Conservation (phyloP, 2,113 vertebrate species). For the Gnathonemus longibarbis region DNA sequence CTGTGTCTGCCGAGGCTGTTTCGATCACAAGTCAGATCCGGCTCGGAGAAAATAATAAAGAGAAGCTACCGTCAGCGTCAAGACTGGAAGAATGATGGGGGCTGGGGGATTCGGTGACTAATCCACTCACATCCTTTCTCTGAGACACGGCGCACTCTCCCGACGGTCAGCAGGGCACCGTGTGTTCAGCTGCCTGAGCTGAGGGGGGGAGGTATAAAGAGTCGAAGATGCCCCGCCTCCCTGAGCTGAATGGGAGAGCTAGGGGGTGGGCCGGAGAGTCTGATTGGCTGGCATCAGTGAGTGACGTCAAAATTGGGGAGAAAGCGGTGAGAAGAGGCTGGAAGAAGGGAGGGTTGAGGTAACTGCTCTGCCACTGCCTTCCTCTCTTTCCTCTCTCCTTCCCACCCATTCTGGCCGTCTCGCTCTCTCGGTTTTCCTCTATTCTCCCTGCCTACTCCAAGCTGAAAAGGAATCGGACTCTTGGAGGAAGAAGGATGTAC, state of each 20-base stretch:
- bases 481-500: neutral
- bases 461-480: neutral
- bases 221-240: conserved; percentile 25
- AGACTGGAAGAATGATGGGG: neutral
- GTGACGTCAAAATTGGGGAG: conserved; percentile 52
- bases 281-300: conserved; percentile 37
- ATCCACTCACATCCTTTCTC: conserved; percentile 50
- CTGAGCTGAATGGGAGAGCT: conserved; percentile 20
- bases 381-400: conserved; percentile 40
- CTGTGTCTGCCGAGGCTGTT: conserved; percentile 23
- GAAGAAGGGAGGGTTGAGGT: conserved; percentile 47
- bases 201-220: conserved; percentile 40
- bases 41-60: conserved; percentile 21
- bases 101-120: neutral
- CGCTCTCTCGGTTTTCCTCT: neutral
- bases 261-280: conserved; percentile 9
- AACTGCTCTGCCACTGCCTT: conserved; percentile 30
- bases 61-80: neutral
- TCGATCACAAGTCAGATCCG: conserved; percentile 23
- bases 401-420: conserved; percentile 38
- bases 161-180: conserved; percentile 53
- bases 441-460: neutral
- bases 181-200: conserved; percentile 49
- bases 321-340: conserved; percentile 36
- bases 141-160: conserved; percentile 31